Percentiles rank a stretch among this genome's conserved stretches.
These are phyloP conservation scores for Crocuta crocuta DNA, from an alignment of 2,113 vertebrate genomes.

Conservation along the genomic window DNA sequence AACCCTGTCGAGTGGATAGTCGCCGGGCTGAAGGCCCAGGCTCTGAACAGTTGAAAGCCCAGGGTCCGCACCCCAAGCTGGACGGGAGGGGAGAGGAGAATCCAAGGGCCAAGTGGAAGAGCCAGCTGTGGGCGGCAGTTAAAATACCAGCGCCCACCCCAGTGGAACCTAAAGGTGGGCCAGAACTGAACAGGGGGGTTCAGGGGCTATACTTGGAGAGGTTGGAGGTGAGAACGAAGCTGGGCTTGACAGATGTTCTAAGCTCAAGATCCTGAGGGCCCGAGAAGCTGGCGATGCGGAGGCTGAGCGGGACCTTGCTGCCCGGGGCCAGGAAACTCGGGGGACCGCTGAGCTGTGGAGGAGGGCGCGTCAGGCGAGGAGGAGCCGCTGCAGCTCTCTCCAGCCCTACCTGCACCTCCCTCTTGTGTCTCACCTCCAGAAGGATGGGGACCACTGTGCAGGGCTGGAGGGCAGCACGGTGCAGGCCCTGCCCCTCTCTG, in stretches of 20 bases:
- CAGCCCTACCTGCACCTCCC: fast-evolving
- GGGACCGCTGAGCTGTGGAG: constrained; percentile 24
- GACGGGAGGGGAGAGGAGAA: not conserved
- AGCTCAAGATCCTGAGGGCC: constrained; percentile 66
- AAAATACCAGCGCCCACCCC: fast-evolving
- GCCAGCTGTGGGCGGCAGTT: not conserved
- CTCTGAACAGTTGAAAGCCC: fast-evolving
- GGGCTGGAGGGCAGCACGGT: constrained; percentile 70
- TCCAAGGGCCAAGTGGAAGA: not conserved
- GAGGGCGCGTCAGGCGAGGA: not conserved
- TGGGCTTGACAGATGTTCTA: constrained; percentile 34
- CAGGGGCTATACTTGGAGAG: constrained; percentile 67
- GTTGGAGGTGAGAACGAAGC: constrained; percentile 64
- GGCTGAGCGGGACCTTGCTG: constrained; percentile 54
- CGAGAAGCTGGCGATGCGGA: constrained; percentile 64
- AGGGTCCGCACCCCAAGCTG: fast-evolving
- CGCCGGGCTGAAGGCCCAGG: fast-evolving
- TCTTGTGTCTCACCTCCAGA: constrained; percentile 68
- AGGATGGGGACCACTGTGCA: constrained; percentile 63
- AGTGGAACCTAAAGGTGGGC: not conserved
- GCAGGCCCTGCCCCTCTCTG: constrained; percentile 71
- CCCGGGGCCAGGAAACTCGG: constrained; percentile 60
- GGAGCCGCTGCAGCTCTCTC: fast-evolving
- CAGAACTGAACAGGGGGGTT: not conserved
- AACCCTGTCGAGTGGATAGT: constrained; percentile 79